A percentile compares a stretch with the other conserved stretches of the same genome.
Conservation (phyloP, 2,888 invertebrate species). For the Plagodis dolabraria region DNA sequence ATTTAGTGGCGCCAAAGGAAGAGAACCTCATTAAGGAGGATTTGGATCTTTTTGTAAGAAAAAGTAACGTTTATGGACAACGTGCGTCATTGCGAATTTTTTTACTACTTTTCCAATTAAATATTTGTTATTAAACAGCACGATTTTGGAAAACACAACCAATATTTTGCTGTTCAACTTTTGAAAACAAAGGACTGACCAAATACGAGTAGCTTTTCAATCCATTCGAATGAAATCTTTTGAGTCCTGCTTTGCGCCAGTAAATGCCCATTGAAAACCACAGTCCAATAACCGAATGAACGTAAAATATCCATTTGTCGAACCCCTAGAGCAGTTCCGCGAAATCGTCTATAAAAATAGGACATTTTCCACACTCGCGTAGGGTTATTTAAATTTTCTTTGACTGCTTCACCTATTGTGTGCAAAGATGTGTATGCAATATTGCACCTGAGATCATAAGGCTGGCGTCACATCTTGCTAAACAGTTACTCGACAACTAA, state of each 20-base stretch:
- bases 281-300: slow-evolving; percentile 10
- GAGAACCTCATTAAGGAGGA: slow-evolving; percentile 5
- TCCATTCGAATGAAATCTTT: slow-evolving; percentile 3
- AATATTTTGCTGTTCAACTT: too few relatives aligned
- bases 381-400: slow-evolving; percentile 15
- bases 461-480: not conserved
- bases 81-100: not conserved
- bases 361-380: slow-evolving; percentile 20
- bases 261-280: slow-evolving; percentile 11
- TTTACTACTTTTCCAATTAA: not conserved
- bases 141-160: not conserved
- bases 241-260: slow-evolving; percentile 1
- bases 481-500: too few relatives aligned
- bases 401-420: slow-evolving; percentile 25
- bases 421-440: slow-evolving; percentile 53
- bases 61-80: not conserved
- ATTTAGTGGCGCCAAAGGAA: slow-evolving; percentile 17
- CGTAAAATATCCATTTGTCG: slow-evolving; percentile 15
- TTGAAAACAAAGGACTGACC: too few relatives aligned
- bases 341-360: slow-evolving; percentile 26
- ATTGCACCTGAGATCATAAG: slow-evolving; percentile 60
- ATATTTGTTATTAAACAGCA: not conserved
- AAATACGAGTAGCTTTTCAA: not conserved
- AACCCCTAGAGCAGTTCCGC: slow-evolving; percentile 3
- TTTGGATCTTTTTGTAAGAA: slow-evolving; percentile 9